phyloP scores from a whole-genome alignment of 2,113 vertebrate genomes.

The Perca schrenkii region DNA sequence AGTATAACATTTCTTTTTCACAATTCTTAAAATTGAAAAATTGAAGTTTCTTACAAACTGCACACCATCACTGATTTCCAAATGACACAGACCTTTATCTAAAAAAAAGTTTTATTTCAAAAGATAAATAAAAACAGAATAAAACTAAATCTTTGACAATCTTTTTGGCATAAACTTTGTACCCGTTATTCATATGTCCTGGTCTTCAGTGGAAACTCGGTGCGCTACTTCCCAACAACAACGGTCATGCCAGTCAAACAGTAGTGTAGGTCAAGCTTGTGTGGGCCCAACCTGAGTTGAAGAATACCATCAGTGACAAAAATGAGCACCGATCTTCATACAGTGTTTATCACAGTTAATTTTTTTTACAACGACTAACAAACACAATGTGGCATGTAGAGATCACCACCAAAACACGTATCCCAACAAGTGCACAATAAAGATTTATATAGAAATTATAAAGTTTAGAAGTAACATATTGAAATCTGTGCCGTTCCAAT shows the following conservation, averaged over 20 bases:
- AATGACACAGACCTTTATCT: conserved; percentile 69
- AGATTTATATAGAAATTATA: conserved; percentile 22
- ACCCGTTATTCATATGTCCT: conserved; percentile 71
- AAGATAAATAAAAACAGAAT: conserved; percentile 75
- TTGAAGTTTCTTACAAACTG: conserved; percentile 12
- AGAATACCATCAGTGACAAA: conserved; percentile 71
- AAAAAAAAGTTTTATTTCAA: conserved; percentile 77
- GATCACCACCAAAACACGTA: conserved; percentile 65
- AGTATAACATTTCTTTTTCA: conserved; percentile 51
- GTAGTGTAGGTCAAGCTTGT: conserved; percentile 38
- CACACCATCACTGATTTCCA: conserved; percentile 56
- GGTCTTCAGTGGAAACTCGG: conserved; percentile 69
- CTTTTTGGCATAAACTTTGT: conserved; percentile 31
- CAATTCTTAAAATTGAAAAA: conserved; percentile 45
- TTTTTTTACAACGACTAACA: conserved; percentile 57
- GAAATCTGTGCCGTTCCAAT: conserved; percentile 31
- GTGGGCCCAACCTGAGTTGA: conserved; percentile 41
- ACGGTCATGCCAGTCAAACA: conserved; percentile 58
- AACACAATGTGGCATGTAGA: conserved; percentile 47
- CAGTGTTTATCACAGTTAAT: conserved; percentile 68
- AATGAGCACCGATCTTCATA: conserved; percentile 73
- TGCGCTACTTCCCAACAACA: conserved; percentile 57
- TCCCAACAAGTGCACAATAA: conserved; percentile 57
- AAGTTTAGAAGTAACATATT: conserved; percentile 41
- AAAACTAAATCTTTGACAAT: conserved; percentile 52